Percentiles rank a stretch among this genome's conserved stretches.
phyloP scores from a whole-genome alignment of 1,140 invertebrate species.

The Monochamus saltuarius region DNA sequence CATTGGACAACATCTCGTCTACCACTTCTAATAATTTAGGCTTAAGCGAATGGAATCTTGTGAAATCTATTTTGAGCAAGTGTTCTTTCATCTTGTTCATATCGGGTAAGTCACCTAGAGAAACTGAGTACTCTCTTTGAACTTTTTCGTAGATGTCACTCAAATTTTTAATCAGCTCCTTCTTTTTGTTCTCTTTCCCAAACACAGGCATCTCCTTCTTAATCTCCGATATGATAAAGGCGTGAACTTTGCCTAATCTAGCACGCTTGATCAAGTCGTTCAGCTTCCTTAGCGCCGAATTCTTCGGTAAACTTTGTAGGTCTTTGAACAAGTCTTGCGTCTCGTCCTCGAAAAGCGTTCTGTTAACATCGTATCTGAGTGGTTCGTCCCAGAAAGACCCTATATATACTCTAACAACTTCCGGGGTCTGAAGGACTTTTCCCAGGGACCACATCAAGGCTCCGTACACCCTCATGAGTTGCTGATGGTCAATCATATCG shows the following conservation, averaged over 20 bases:
- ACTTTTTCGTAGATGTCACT: conserved; percentile 69
- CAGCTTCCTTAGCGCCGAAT: conserved; percentile 76
- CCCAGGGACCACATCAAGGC: conserved; percentile 82
- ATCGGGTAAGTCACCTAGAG: conserved; percentile 75
- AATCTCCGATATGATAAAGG: conserved; percentile 81
- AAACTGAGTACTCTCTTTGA: conserved; percentile 70
- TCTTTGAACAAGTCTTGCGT: conserved; percentile 76
- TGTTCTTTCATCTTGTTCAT: conserved; percentile 76
- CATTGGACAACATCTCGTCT: conserved; percentile 73
- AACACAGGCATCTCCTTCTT: conserved; percentile 61
- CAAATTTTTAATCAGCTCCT: conserved; percentile 80
- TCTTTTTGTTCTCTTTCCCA: conserved; percentile 80
- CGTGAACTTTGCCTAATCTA: conserved; percentile 77
- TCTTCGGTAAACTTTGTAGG: conserved; percentile 70
- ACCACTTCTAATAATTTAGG: conserved; percentile 70
- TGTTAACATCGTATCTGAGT: conserved; percentile 60
- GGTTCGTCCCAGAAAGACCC: conserved; percentile 82
- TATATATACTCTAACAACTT: conserved; percentile 78
- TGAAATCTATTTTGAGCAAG: conserved; percentile 75
- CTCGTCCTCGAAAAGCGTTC: conserved; percentile 72
- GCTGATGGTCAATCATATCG: conserved; percentile 73
- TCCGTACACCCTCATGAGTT: conserved; percentile 75
- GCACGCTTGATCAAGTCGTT: conserved; percentile 80
- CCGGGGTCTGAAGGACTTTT: conserved; percentile 72
- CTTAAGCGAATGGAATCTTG: conserved; percentile 71